Percentiles rank a stretch among this genome's conserved stretches.
Conservation (phyloP, 2,113 vertebrate genomes). For the Larimichthys crocea region DNA sequence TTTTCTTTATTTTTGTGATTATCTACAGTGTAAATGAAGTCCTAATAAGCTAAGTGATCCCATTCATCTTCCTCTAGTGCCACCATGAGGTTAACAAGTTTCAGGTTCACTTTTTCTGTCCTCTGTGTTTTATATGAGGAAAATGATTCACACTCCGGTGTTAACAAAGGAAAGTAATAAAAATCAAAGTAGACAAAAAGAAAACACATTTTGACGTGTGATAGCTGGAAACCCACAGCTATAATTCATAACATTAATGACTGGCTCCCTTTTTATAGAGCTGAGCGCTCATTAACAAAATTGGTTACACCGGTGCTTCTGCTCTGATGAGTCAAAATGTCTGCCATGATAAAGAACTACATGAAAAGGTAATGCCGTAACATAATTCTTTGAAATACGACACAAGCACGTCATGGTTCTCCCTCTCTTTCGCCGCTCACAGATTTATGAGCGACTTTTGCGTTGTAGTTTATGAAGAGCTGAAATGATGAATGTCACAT, state of each 20-base stretch:
- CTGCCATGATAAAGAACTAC: neutral
- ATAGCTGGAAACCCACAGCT: neutral
- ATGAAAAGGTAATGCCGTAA: neutral
- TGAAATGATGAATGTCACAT: neutral
- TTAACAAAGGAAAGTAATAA: neutral
- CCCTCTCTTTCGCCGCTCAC: neutral
- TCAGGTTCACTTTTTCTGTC: no score
- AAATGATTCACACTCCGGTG: neutral
- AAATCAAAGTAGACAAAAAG: neutral
- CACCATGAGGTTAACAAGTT: no score
- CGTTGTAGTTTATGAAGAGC: neutral
- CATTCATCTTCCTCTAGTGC: no score
- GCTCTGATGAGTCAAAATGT: neutral
- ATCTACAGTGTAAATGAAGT: no score
- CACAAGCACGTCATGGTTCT: neutral
- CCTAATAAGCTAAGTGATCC: no score
- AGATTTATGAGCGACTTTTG: neutral
- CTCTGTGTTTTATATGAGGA: no score
- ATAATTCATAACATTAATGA: neutral
- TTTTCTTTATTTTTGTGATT: no score
- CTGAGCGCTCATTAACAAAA: slow-evolving; percentile 12
- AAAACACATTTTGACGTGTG: neutral
- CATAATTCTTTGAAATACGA: neutral
- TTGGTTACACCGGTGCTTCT: neutral
- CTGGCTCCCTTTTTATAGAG: neutral